Evolutionary conservation across 2,113 vertebrate species (phyloP).

Genomic region (Bujurquina vittata): DNA sequence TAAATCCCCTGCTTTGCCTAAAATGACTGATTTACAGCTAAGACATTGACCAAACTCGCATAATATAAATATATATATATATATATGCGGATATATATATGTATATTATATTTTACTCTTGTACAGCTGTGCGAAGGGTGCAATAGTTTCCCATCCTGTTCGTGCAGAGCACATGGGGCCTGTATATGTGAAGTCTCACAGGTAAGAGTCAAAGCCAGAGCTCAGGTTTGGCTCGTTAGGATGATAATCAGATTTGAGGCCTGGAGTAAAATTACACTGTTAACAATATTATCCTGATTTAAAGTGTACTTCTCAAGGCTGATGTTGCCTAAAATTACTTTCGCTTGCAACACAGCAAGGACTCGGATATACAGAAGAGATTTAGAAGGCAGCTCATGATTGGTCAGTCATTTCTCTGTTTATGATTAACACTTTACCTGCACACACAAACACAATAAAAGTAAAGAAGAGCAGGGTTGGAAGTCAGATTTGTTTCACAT

Average conservation of each 20-base stretch:
- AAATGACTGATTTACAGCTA: conserved; percentile 82
- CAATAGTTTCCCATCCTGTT: conserved; percentile 57
- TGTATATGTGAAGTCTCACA: conserved; percentile 34
- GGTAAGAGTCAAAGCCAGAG: conserved; percentile 50
- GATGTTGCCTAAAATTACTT: background rate
- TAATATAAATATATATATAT: conserved; percentile 65
- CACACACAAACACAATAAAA: background rate
- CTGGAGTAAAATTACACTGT: conserved; percentile 20
- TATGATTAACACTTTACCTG: conserved; percentile 1
- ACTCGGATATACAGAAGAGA: background rate
- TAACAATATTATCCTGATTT: conserved; percentile 26
- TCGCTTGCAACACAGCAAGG: background rate
- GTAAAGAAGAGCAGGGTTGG: background rate
- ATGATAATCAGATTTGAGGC: conserved; percentile 34
- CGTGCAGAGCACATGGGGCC: conserved; percentile 22
- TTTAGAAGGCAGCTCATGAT: background rate
- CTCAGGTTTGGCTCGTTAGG: conserved; percentile 37
- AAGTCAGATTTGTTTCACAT: background rate
- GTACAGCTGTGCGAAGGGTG: conserved; percentile 58
- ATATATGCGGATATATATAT: too few species aligned
- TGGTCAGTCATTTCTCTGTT: background rate
- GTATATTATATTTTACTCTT: conserved; percentile 61
- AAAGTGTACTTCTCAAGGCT: background rate
- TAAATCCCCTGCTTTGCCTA: conserved; percentile 74
- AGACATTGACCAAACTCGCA: conserved; percentile 73